Conservation (phyloP, 2,888 invertebrate species). For the Andrena marginata region DNA sequence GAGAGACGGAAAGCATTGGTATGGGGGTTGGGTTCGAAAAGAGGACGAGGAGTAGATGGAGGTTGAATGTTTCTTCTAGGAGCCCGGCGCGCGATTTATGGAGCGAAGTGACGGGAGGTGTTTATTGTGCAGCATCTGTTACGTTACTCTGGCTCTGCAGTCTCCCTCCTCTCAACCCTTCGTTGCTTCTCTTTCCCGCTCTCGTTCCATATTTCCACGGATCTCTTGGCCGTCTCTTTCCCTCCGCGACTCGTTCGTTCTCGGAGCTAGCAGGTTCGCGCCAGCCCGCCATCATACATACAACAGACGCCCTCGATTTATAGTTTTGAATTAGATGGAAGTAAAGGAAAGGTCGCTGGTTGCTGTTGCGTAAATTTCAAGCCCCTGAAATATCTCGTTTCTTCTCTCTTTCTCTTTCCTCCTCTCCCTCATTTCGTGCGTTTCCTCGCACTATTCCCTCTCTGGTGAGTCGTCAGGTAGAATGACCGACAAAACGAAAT, state of each 20-base stretch:
- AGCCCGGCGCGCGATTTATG: slow-evolving; percentile 84
- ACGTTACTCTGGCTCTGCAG: slow-evolving; percentile 79
- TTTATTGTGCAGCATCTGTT: slow-evolving; percentile 85
- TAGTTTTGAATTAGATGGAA: slow-evolving; percentile 84
- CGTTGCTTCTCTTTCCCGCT: slow-evolving; percentile 63
- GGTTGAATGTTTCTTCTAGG: slow-evolving; percentile 84
- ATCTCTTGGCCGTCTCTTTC: slow-evolving; percentile 49
- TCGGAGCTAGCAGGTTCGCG: slow-evolving; percentile 75
- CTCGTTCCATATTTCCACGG: slow-evolving; percentile 61
- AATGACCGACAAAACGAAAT: background rate
- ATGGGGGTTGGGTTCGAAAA: slow-evolving; percentile 74
- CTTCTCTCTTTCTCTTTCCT: background rate
- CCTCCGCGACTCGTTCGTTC: slow-evolving; percentile 64
- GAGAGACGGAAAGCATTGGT: slow-evolving; percentile 57
- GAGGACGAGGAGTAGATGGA: slow-evolving; percentile 80
- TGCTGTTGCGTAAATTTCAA: slow-evolving; percentile 74
- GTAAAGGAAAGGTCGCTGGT: slow-evolving; percentile 78
- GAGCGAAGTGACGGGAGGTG: slow-evolving; percentile 85
- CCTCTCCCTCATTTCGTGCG: background rate
- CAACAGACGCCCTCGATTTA: slow-evolving; percentile 84
- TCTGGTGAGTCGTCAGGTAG: background rate
- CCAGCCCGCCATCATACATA: slow-evolving; percentile 83
- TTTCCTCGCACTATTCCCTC: slow-evolving; percentile 26
- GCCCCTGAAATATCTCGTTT: slow-evolving; percentile 59
- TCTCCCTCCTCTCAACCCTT: slow-evolving; percentile 68